phyloP scores from a whole-genome alignment of 1,140 invertebrate genomes.

The Cyphomyrmex costatus region DNA sequence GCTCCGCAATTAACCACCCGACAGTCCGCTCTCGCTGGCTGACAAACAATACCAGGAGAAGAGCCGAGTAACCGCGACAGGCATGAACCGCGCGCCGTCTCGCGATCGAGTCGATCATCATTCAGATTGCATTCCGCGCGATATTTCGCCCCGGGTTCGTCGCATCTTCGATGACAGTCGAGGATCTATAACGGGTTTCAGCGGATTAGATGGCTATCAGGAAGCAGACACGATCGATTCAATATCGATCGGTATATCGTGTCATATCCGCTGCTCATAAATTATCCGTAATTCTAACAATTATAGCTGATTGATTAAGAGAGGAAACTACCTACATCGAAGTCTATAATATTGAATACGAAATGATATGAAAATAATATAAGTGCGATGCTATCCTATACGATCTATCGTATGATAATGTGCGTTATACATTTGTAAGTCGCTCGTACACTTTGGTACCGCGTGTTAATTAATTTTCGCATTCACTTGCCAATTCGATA shows the following conservation, averaged over 20 bases:
- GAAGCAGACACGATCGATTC: conserved; percentile 38
- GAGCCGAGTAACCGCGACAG: not conserved
- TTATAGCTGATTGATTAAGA: conserved; percentile 49
- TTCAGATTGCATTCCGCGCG: conserved; percentile 67
- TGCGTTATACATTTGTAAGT: not conserved
- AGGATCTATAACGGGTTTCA: conserved; percentile 39
- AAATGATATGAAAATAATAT: conserved; percentile 31
- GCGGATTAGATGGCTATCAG: conserved; percentile 43
- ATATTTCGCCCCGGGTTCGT: conserved; percentile 31
- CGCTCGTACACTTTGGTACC: not conserved
- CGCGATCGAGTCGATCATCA: conserved; percentile 67
- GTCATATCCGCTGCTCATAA: conserved; percentile 54
- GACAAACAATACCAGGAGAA: conserved; percentile 78
- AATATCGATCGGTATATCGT: conserved; percentile 46
- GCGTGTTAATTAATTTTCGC: conserved; percentile 16
- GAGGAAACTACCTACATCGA: conserved; percentile 29
- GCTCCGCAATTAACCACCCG: conserved; percentile 83
- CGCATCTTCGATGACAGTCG: conserved; percentile 40
- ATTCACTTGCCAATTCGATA: conserved; percentile 6
- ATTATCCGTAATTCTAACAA: conserved; percentile 38
- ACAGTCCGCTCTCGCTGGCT: conserved; percentile 76
- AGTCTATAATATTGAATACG: not conserved
- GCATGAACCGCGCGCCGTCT: conserved; percentile 67
- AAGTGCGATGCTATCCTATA: not conserved
- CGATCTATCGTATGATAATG: not conserved